Evolutionary conservation across 2,113 vertebrate species (phyloP).

Genomic region (Damaliscus lunatus): DNA sequence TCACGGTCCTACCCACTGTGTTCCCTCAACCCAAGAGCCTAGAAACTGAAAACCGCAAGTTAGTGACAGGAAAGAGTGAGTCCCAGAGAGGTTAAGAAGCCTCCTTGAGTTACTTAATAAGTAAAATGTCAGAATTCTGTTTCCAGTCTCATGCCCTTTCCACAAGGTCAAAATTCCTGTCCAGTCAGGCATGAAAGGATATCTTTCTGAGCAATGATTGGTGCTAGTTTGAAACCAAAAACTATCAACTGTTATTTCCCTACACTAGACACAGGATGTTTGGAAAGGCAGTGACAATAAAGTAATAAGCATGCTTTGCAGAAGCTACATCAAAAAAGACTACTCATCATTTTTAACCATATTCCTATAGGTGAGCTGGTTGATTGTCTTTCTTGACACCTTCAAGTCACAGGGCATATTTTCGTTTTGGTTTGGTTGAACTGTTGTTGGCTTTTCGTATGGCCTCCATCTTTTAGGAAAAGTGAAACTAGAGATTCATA

Average conservation of each 20-base stretch:
- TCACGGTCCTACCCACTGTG: neutral
- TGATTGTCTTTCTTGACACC: neutral
- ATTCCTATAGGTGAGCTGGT: neutral
- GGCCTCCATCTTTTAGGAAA: neutral
- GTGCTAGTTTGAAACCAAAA: neutral
- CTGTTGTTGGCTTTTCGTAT: neutral
- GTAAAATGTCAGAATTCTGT: neutral
- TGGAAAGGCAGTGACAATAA: neutral
- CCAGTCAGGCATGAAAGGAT: neutral
- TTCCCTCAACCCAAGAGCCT: neutral
- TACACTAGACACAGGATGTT: neutral
- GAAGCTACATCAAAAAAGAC: neutral
- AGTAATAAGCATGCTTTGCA: neutral
- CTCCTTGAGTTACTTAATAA: neutral
- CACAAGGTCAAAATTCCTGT: slow-evolving; percentile 4
- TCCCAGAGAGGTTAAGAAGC: neutral
- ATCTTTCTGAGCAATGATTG: neutral
- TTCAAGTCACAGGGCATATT: neutral
- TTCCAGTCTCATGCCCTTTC: neutral
- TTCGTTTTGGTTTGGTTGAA: neutral
- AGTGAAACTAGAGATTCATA: neutral
- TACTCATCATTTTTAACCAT: neutral
- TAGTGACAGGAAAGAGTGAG: neutral
- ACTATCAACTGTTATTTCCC: neutral
- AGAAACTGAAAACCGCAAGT: neutral